phyloP scores from a whole-genome alignment of 2,888 invertebrate species.

The Euplagia quadripunctaria region DNA sequence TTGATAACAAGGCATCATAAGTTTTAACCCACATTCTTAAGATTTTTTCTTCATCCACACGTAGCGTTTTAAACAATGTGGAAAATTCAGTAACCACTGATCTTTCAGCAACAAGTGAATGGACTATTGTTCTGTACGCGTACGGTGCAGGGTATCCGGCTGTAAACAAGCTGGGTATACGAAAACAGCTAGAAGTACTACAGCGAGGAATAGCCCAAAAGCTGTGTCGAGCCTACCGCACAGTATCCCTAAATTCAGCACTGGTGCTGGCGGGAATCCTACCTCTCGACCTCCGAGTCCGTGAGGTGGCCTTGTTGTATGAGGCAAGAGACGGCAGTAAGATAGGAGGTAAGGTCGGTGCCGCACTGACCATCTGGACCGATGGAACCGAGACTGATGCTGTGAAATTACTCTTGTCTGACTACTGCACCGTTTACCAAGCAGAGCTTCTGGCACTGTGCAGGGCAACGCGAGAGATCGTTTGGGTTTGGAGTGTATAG shows the following conservation, averaged over 20 bases:
- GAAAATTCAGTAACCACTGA: no score
- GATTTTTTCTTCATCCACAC: no score
- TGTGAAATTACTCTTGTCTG: not conserved
- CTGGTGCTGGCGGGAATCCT: no score
- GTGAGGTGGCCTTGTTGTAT: not conserved
- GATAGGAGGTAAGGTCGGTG: not conserved
- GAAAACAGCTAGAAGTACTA: not conserved
- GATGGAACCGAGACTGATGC: no score
- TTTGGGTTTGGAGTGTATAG: not conserved
- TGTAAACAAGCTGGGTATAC: not conserved
- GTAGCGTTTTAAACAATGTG: no score
- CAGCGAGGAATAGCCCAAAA: not conserved
- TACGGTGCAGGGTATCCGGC: no score
- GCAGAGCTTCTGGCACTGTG: not conserved
- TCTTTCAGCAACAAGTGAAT: no score
- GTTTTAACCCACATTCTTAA: no score
- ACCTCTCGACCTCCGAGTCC: not conserved
- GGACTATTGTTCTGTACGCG: not conserved
- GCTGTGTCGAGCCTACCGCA: not conserved
- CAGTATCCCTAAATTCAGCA: no score
- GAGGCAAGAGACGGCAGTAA: constrained; percentile 3
- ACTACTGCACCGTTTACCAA: constrained; percentile 12
- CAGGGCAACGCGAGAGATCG: not conserved
- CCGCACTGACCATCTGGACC: no score
- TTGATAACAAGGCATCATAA: no score